Evolutionary conservation across 30 jellyfish, hydroid and myxozoan species (phyloP).

Genomic region (Nemopilema nomurai): DNA sequence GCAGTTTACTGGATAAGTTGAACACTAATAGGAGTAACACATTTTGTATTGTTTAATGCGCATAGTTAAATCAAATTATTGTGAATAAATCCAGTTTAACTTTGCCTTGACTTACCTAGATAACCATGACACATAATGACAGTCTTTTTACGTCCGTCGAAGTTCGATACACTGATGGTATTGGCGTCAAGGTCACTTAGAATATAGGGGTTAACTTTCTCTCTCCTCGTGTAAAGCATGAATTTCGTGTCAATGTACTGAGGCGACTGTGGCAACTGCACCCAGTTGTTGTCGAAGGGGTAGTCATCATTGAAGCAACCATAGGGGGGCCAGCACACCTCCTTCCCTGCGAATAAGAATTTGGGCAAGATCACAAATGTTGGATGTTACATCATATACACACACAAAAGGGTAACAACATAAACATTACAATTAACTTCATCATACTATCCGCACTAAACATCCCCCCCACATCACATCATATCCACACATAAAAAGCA

Average conservation of each 20-base stretch:
- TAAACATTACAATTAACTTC: no score
- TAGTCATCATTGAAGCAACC: slow-evolving; percentile 79
- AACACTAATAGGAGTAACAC: no score
- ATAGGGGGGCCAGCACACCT: slow-evolving; percentile 83
- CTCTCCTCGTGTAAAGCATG: slow-evolving; percentile 59
- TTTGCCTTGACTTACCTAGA: slow-evolving; percentile 77
- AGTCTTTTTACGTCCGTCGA: slow-evolving; percentile 60
- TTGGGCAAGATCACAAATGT: no score
- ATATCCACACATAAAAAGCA: no score
- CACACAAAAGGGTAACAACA: no score
- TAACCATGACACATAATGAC: slow-evolving; percentile 80
- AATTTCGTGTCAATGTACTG: slow-evolving; percentile 55
- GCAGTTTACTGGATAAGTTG: no score
- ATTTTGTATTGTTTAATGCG: no score
- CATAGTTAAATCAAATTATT: no score
- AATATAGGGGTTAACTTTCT: slow-evolving; percentile 21
- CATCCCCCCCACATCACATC: no score
- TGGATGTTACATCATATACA: no score
- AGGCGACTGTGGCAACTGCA: slow-evolving; percentile 76
- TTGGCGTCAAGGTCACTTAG: slow-evolving; percentile 41
- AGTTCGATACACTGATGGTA: slow-evolving; percentile 42
- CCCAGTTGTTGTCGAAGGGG: slow-evolving; percentile 75
- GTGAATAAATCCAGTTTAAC: no score
- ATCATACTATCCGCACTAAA: no score
- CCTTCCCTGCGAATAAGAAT: slow-evolving; percentile 30